Base-by-base conservation (phyloP, 2,888 invertebrate species). In the Drosophila parthenogenetica region DNA sequence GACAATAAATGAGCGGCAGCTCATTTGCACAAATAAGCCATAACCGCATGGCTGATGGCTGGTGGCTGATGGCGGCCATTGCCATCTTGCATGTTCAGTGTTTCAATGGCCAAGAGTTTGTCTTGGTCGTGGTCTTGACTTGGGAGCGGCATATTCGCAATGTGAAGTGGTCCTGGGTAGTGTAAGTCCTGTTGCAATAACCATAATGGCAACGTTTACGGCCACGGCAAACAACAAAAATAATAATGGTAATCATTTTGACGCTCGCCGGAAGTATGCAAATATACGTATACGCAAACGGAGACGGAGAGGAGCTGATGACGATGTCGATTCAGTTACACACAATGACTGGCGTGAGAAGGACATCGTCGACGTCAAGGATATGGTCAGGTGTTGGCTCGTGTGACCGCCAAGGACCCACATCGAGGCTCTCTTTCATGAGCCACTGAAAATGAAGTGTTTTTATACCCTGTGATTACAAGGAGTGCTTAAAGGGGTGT, bases 1-100 rank as follows among this genome's bases (percentile, higher is more conserved):
- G 81, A 77, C 77, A 87, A 81, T 86, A 79, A 89, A 79, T 73
- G 86, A 70, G 64, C 74, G 83, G 69, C 81, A 79, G 71, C 90
- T 89, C 89, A 85, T 85, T 85, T 85, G 71, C 85, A 89, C 89
- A 89, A 85, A 85, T 69, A 88, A 86, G 77, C 89, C 89, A 85
- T 85, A 83, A 89, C 82, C 86, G 68, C 75, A 70, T 67, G 70
- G 67, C 69, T 62, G 72, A 68, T 69, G 70, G 67, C 69, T 62
- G 72, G 62, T 69, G 70, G 67, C 69, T 62, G 72, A 68, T 69
- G 79, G 74, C 70, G 66, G 70, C 65, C 88, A 81, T 79, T 87
- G 58, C 49, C 73, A 45, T 60, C 55, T 57, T 55, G 69, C 55
- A 50, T 48, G 55, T 5, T 59, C 48, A 29, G 42, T 40, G n/a